Evolutionary conservation across 2,797 vertebrate species (phyloP), one percentile per base, ranked within the genome.

Genomic region (Pipistrellus nathusii): DNA sequence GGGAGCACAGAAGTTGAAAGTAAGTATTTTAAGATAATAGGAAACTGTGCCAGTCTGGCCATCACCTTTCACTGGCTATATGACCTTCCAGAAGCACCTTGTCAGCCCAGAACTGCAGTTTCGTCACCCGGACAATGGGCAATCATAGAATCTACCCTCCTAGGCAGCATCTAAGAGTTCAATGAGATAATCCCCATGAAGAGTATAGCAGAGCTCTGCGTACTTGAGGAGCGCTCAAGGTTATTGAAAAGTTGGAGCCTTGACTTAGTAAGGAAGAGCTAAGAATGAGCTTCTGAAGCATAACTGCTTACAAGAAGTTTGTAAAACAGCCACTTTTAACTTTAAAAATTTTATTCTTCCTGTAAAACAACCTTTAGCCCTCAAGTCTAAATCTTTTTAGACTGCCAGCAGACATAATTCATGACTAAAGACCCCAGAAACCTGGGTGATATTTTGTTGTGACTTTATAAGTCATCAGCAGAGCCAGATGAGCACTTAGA

Each of bases 201-300:
- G 17, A 11, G 4, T 51, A 62, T 9, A 78, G 69, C 32, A 55
- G 30, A 68, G 2, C 5, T 20, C 14, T 35, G 3, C 7, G 30
- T n/a, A 41, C 2, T 1, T 3, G 1, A 38, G 6, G 2, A 44
- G 51, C 4, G 17, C n/a, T 68, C 27, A 59, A 62, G 5, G 11
- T 17, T 21, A 32, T 4, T 80, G 64, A 38, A 83, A 68, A 88
- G 27, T 2, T 77, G 78, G 78, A 89, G 55, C 73, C 15, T 15
- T 83, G 51, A 62, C 32, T 51, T n/a, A 53, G 62, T 27, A 35
- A 51, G 38, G 46, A 1, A 88, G 64, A 76, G 53, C 38, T n/a
- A 41, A 66, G 59, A 66, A 64, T 1, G 21, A 15, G 14, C n/a
- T 85, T 85, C n/a, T 25, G 46, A 91, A 93, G 46, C 23, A 20